Base-by-base conservation (phyloP, 2,888 invertebrate species). In the Zygaena filipendulae region DNA sequence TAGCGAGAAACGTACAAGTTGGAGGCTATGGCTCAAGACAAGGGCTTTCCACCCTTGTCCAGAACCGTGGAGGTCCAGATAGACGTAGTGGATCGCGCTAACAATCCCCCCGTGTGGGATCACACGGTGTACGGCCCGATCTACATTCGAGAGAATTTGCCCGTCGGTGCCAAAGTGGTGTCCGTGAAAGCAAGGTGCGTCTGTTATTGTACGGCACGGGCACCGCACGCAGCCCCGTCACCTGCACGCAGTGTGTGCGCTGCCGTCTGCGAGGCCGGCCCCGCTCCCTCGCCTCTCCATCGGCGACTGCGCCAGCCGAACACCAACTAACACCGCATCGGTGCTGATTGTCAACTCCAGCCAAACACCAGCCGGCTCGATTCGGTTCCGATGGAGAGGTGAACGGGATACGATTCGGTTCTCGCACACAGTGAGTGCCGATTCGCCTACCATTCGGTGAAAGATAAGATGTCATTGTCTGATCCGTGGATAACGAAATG, bases 151-250 rank as follows among this genome's bases (percentile, higher is more conserved):
- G 95, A 96, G 87, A 95, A 95, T 86, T 90, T 92, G 86, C 91
- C 95, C 84, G 94, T 95, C 77, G 96, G 95, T 84, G 92, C 93
- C 84, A 94, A 91, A 88, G 94, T 96, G 87, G 91, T 95, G 83
- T 94, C 95, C 83, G 91, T 95, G 83, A 95, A 95, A 91, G 96
- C 96, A 90, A 95, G 95, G 95, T 95, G 92, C 90, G 93, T 91
- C 66, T 62, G 58, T 62, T 58, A 66, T 59, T 67, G 68, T 72
- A 63, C 67, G 66, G 68, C 74, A 71, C 77, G 82, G 83, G 83
- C 83, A 80, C 80, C 81, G 84, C 84, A 83, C 84, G 83, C 81
- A 81, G 82, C 82, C 83, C 82, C 68, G 58, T 54, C 70, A 62
- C 69, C 61, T 59, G 75, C 79, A 75, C 81, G 75, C 69, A 54